Evolutionary conservation across 2,113 vertebrate genomes (phyloP).

Genomic region (Pituophis catenifer): DNA sequence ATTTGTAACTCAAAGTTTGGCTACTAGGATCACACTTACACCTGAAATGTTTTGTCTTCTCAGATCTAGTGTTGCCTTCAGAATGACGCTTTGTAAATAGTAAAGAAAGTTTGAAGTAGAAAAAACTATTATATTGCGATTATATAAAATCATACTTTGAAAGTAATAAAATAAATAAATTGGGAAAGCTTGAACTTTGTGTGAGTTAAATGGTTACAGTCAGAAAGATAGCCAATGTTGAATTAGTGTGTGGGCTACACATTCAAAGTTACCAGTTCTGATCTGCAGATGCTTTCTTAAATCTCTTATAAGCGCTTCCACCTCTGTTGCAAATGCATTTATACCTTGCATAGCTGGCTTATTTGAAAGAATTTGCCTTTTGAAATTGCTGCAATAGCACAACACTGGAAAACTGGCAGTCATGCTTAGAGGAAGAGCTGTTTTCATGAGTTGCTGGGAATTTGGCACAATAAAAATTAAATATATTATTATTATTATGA

Average conservation of each 20-base stretch:
- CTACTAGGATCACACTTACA: neutral
- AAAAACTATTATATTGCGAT: neutral
- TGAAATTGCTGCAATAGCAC: neutral
- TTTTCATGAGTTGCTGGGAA: neutral
- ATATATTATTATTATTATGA: neutral
- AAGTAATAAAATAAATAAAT: neutral
- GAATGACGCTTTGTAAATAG: neutral
- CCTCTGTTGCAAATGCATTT: neutral
- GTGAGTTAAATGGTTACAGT: neutral
- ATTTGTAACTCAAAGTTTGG: neutral
- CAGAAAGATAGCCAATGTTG: neutral
- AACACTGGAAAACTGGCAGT: neutral
- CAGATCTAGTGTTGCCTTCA: neutral
- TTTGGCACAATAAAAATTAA: neutral
- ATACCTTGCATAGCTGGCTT: neutral
- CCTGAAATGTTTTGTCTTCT: neutral
- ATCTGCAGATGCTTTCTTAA: neutral
- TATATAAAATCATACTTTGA: neutral
- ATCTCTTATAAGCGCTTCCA: neutral
- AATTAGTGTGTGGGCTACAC: neutral
- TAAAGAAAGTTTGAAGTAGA: conserved; percentile 14
- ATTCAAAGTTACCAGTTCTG: neutral
- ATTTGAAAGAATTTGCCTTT: neutral
- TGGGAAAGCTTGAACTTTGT: neutral
- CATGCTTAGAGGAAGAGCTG: neutral